A percentile compares a stretch with the other conserved stretches of the same genome.
Evolutionary conservation across 1,140 invertebrate species (phyloP).

Genomic region (Andrena cerasifolii): DNA sequence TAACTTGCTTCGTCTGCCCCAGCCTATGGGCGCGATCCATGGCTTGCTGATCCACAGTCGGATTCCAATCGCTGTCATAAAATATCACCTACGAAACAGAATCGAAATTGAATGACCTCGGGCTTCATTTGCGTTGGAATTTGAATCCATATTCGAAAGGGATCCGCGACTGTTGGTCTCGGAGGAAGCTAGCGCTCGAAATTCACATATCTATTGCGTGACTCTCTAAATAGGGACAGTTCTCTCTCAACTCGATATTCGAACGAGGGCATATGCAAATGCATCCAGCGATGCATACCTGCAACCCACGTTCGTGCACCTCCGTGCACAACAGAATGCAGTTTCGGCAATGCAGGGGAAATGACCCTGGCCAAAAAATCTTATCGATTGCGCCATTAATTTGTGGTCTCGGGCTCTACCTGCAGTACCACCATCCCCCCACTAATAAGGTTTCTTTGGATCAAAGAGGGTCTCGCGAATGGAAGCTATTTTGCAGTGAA

Average conservation of each 20-base stretch:
- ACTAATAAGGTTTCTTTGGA: not conserved
- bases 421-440: not conserved
- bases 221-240: conserved; percentile 6
- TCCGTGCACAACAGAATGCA: conserved; percentile 25
- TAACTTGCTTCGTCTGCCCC: conserved; percentile 95
- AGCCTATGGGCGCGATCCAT: conserved; percentile 96
- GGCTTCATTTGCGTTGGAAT: not conserved
- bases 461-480: too few relatives aligned
- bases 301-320: conserved; percentile 11
- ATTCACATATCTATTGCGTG: not conserved
- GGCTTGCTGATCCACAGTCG: conserved; percentile 96
- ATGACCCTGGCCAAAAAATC: conserved; percentile 30
- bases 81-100: conserved; percentile 92
- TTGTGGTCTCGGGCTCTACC: too few relatives aligned
- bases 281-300: conserved; percentile 9
- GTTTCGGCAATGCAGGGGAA: conserved; percentile 41
- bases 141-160: too few relatives aligned
- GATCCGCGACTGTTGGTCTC: too few relatives aligned
- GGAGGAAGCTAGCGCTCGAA: not conserved
- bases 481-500: too few relatives aligned
- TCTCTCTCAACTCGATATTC: conserved; percentile 25
- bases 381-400: conserved; percentile 29
- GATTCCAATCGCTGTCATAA: conserved; percentile 99
- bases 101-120: not conserved
- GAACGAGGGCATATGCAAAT: conserved; percentile 50